Base-by-base conservation (phyloP, 2,888 invertebrate species). In the Thera britannica region DNA sequence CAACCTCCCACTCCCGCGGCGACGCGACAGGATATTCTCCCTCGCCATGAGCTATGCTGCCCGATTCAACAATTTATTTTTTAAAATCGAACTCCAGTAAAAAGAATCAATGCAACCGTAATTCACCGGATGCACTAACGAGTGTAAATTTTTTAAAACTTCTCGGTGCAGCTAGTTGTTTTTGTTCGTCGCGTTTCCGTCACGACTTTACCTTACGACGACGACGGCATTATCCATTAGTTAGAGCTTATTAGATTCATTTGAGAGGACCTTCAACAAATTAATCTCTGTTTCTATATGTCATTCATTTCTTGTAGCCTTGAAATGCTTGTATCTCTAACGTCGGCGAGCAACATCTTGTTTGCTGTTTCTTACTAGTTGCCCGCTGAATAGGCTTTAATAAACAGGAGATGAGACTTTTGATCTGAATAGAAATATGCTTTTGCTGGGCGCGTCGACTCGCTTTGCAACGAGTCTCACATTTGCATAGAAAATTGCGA, bases 41-140 rank as follows among this genome's bases (percentile, higher is more conserved):
- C 83, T 83, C 81, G 79, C 85, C 81, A 86, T 82, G 88, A 85
- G 89, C 88, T 87, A 85, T 88, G 87, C 84, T 84, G 85, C 78
- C 80, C 87, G 85, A 89, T 89, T 87, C 88, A 90, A 92, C 85
- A 81, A 85, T 87, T 80, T 86, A 83, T 86, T 85, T 89, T 89
- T 90, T 86, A 80, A 75, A 84, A 85, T 88, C 83, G 80, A 82
- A 82, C 79, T 77, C 71, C 69, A 71, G 87, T 83, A 90, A 92
- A 91, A 92, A 90, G 84, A 79, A 81, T 76, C 83, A 82, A 81
- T 79, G 83, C 89, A 88, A 87, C 90, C 86, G 90, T 89, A 92
- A 89, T 90, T 89, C 89, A 87, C 90, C 92, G 93, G 92, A 93
- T 91, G 92, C 90, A 85, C 92, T 93, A 93, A 93, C 90, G 93